Conservation (phyloP, 2,888 invertebrate genomes). For the Caenorhabditis japonica region DNA sequence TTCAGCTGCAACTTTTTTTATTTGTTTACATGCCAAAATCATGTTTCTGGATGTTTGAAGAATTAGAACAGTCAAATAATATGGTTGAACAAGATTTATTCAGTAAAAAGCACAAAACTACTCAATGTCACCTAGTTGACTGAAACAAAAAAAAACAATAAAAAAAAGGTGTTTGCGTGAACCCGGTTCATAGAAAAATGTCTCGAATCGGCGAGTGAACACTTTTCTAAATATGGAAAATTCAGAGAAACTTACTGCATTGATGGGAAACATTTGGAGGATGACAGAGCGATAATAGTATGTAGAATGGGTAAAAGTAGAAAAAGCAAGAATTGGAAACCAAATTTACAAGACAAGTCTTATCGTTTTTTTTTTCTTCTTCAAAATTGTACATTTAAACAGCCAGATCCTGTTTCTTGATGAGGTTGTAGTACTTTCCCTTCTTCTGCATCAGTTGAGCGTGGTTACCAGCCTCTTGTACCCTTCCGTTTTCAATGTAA, state of each 20-base stretch:
- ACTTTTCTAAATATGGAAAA: slow-evolving; percentile 26
- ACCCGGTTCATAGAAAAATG: slow-evolving; percentile 37
- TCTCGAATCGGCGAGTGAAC: slow-evolving; percentile 8
- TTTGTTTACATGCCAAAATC: no score
- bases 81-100: no score
- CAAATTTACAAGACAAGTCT: slow-evolving; percentile 40
- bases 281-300: slow-evolving; percentile 5
- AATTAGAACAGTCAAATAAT: no score
- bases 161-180: no score
- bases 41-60: no score
- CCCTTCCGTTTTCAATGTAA: slow-evolving; percentile 66
- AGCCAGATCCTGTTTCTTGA: slow-evolving; percentile 65
- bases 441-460: slow-evolving; percentile 61
- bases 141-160: slow-evolving; percentile 3
- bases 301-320: slow-evolving; percentile 1
- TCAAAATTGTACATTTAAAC: slow-evolving; percentile 7
- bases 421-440: slow-evolving; percentile 65
- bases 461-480: slow-evolving; percentile 69
- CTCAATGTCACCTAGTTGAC: slow-evolving; percentile 15
- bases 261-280: neutral
- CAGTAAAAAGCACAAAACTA: slow-evolving; percentile 13
- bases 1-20: no score
- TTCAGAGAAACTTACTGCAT: neutral
- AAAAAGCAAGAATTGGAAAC: slow-evolving; percentile 3
- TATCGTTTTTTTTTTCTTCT: neutral